Base-by-base conservation (phyloP, 2,113 vertebrate genomes). In the Corynorhinus townsendii region DNA sequence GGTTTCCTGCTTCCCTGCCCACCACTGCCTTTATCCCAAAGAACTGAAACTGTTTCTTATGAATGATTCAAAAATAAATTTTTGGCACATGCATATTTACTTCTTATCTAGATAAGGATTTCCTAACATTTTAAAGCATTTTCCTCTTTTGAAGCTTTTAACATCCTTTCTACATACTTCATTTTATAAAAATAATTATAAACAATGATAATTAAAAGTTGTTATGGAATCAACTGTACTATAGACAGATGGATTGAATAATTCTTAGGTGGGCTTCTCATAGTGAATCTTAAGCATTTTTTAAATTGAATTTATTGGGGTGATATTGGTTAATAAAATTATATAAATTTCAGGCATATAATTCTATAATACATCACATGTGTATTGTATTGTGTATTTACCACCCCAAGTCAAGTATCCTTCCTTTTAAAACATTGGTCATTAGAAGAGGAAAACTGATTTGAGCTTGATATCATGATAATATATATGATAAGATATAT, bases 101-200 rank as follows among this genome's bases (percentile, higher is more conserved):
- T 93, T 87, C 71, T 76, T 73, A 45, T 26, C 91, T 85, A 93
- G 75, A 80, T 9, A 81, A 84, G 19, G 26, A 54, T 86, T 84
- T 72, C 35, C 72, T 90, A 75, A 79, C 4, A 91, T 80, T 68
- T 84, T 84, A 89, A 81, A 95, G 33, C 45, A 87, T 77, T 82
- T 80, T 62, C 49, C 52, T 96, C 77, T 90, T 90, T 76, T 33
- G 24, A 94, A 91, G 26, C 20, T 59, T 88, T 92, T 95, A 81
- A 66, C 8, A 77, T 71, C 11, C 7, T 85, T 93, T 84, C 43
- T 17, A 86, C 4, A 59, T 0, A 75, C 56, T 92, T 22, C 2
- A 35, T 73, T 86, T 95, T 81, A 75, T 79, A 91, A 90, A 91
- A 90, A 24, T 90, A 92, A 84, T 59, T 76, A 86, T 62, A 81